Conservation (phyloP, 2,797 vertebrate species). For the Mormyrus hasselquistii region DNA sequence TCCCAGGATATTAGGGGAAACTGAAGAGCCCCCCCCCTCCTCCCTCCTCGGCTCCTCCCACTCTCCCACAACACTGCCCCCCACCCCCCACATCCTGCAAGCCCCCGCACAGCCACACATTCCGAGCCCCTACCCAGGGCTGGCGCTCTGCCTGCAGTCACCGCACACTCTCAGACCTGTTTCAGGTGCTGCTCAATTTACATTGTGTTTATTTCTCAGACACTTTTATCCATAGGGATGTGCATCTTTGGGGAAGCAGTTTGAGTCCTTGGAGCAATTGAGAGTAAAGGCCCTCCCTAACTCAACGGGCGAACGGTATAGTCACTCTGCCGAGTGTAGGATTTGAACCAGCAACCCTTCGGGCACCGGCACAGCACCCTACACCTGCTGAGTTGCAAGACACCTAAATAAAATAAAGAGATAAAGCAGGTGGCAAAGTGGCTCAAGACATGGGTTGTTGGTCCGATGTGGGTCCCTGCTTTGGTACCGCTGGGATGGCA, state of each 20-base stretch:
- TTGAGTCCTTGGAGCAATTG: neutral
- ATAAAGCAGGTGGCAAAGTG: neutral
- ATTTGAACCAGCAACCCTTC: neutral
- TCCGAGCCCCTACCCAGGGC: neutral
- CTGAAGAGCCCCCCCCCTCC: slow-evolving; percentile 53
- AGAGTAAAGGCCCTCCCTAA: neutral
- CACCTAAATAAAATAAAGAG: neutral
- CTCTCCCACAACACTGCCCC: neutral
- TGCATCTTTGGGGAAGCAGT: neutral
- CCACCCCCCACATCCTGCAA: neutral
- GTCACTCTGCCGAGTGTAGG: neutral
- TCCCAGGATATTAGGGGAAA: slow-evolving; percentile 47
- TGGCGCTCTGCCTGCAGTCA: neutral
- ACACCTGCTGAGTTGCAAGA: neutral
- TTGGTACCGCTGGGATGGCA: neutral
- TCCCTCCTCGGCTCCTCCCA: slow-evolving; percentile 25
- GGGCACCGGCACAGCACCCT: neutral
- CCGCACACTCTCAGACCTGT: neutral
- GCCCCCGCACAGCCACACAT: neutral
- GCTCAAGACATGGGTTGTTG: neutral
- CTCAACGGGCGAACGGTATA: neutral
- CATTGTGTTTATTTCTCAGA: neutral
- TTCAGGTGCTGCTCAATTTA: neutral
- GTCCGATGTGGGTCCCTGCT: neutral
- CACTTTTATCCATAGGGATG: neutral